A percentile compares a stretch with the other conserved stretches of the same genome.
These are phyloP conservation scores for Taxidea taxus DNA, from an alignment of 2,113 vertebrate species.

Conservation along the genomic window DNA sequence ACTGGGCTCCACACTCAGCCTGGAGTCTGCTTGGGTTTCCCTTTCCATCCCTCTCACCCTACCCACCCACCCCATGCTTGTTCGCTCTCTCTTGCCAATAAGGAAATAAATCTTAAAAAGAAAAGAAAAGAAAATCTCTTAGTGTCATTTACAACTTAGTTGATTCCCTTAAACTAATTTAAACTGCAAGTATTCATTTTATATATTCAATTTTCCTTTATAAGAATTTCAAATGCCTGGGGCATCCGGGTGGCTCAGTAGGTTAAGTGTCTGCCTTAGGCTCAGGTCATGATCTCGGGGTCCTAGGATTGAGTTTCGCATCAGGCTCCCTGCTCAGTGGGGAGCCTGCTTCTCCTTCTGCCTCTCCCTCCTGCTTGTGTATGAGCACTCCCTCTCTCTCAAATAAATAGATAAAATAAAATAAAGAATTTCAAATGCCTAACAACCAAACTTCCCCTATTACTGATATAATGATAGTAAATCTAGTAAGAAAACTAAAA, in stretches of 20 bases:
- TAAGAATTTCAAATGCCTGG: slow-evolving; percentile 27
- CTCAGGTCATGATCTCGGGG: too few species aligned
- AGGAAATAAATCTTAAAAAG: background rate
- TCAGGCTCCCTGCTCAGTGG: too few species aligned
- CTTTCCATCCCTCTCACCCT: background rate
- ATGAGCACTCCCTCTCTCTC: too few species aligned
- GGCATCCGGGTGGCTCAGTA: too few species aligned
- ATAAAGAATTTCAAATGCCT: slow-evolving; percentile 27
- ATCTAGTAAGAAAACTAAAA: background rate
- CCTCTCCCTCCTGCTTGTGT: too few species aligned
- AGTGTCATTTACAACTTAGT: background rate
- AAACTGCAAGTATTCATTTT: slow-evolving; percentile 25
- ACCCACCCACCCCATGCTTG: background rate
- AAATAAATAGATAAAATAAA: too few species aligned
- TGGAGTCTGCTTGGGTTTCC: background rate
- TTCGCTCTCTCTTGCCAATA: background rate
- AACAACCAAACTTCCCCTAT: background rate
- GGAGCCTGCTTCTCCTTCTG: too few species aligned
- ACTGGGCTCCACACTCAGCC: background rate
- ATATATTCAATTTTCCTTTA: slow-evolving; percentile 22
- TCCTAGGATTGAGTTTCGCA: too few species aligned
- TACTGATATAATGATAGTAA: background rate
- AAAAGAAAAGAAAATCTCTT: background rate
- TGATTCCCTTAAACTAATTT: slow-evolving; percentile 34
- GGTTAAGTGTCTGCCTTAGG: too few species aligned